Conservation (phyloP, 2,113 vertebrate species). For the Etheostoma spectabile region DNA sequence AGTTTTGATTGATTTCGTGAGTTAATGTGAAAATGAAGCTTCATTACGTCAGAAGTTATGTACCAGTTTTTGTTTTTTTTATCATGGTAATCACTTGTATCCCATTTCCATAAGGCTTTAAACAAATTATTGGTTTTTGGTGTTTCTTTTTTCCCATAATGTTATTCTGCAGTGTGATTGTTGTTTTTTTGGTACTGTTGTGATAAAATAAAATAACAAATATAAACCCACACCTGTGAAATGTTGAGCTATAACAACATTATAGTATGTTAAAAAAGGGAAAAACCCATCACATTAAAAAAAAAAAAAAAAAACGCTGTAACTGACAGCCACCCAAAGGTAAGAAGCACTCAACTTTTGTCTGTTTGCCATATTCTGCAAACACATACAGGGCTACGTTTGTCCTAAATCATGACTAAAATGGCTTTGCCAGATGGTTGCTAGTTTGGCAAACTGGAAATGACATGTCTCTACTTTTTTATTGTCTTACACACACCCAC, state of each 20-base stretch:
- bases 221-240: background rate
- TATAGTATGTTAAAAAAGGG: background rate
- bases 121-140: background rate
- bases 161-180: constrained; percentile 1
- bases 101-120: constrained; percentile 24
- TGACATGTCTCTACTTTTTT: background rate
- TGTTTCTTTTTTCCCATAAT: background rate
- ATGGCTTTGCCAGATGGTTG: constrained; percentile 23
- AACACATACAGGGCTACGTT: constrained; percentile 1
- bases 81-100: constrained; percentile 34
- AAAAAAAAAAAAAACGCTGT: constrained; percentile 2
- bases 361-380: background rate
- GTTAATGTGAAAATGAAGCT: constrained; percentile 68
- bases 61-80: constrained; percentile 11
- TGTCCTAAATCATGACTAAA: constrained; percentile 11
- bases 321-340: background rate
- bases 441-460: constrained; percentile 10
- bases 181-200: background rate
- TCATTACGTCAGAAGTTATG: constrained; percentile 50
- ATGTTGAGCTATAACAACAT: background rate
- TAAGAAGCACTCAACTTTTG: background rate
- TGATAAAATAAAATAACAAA: background rate
- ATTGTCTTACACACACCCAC: background rate
- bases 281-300: background rate
- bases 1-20: constrained; percentile 70